Percentiles rank a stretch among this genome's conserved stretches.
Conservation (phyloP, 1,140 invertebrate genomes). For the Zophobas atratus region DNA sequence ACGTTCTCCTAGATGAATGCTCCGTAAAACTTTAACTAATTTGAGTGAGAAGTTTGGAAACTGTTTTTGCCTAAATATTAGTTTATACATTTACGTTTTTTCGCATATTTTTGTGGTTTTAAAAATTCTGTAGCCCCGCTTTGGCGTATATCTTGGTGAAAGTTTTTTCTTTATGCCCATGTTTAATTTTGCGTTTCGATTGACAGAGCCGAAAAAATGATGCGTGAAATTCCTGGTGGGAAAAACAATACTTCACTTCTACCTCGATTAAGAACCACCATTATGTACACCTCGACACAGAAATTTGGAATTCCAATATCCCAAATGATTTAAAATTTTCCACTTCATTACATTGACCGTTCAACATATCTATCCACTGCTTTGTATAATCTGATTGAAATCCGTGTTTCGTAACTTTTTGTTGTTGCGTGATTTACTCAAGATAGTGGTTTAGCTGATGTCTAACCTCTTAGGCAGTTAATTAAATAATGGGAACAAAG, state of each 20-base stretch:
- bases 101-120: no score
- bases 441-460: conserved; percentile 10
- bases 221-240: conserved; percentile 3
- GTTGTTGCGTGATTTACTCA: conserved; percentile 14
- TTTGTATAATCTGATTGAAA: conserved; percentile 8
- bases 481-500: conserved; percentile 7
- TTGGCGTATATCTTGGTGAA: no score
- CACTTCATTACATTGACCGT: conserved; percentile 15
- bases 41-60: no score
- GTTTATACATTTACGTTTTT: no score
- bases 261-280: not conserved
- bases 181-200: not conserved
- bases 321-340: conserved; percentile 4
- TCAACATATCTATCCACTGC: conserved; percentile 16
- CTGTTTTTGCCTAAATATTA: no score
- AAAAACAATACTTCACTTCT: not conserved
- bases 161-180: not conserved
- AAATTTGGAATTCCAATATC: no score
- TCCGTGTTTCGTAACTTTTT: conserved; percentile 2
- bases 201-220: conserved; percentile 9
- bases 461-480: not conserved
- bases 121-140: no score
- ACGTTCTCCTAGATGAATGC: no score
- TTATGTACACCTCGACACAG: not conserved
- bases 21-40: no score